These are phyloP conservation scores for Zeuzera pyrina DNA, from an alignment of 2,888 invertebrate genomes.

Conservation along the genomic window DNA sequence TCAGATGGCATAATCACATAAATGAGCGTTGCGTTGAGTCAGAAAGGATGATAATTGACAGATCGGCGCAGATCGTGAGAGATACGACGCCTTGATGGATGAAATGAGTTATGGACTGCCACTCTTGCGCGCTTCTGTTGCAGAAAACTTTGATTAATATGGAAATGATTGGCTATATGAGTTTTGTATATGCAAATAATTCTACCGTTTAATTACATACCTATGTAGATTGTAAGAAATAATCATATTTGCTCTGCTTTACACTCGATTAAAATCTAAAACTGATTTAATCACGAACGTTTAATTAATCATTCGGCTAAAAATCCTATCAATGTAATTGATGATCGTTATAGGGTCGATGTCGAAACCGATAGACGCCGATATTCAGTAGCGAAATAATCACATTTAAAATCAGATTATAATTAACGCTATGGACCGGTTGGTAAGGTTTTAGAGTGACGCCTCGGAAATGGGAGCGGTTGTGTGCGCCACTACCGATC, in stretches of 20 bases:
- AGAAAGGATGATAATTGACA: conserved; percentile 42
- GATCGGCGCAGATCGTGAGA: conserved; percentile 37
- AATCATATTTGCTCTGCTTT: neutral
- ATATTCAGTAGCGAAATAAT: conserved; percentile 61
- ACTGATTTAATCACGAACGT: conserved; percentile 34
- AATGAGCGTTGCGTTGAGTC: neutral
- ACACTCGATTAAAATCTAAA: conserved; percentile 24
- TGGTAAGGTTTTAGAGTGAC: conserved; percentile 32
- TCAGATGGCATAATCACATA: too few species aligned
- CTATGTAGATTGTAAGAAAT: neutral
- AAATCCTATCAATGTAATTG: conserved; percentile 52
- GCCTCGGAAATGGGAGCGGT: conserved; percentile 49
- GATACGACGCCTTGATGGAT: conserved; percentile 28
- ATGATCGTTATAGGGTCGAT: conserved; percentile 39
- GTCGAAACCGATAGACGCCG: conserved; percentile 46
- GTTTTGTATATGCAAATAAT: too few species aligned
- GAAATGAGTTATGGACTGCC: conserved; percentile 39
- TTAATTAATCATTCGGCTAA: conserved; percentile 48
- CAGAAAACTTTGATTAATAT: conserved; percentile 22
- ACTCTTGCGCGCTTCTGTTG: conserved; percentile 34
- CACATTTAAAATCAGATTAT: conserved; percentile 59
- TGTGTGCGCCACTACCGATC: conserved; percentile 40
- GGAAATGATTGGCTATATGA: too few species aligned
- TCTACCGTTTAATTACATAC: neutral
- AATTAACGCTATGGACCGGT: conserved; percentile 64